Base-by-base conservation (phyloP, 2,113 vertebrate species). In the Lycaon pictus region DNA sequence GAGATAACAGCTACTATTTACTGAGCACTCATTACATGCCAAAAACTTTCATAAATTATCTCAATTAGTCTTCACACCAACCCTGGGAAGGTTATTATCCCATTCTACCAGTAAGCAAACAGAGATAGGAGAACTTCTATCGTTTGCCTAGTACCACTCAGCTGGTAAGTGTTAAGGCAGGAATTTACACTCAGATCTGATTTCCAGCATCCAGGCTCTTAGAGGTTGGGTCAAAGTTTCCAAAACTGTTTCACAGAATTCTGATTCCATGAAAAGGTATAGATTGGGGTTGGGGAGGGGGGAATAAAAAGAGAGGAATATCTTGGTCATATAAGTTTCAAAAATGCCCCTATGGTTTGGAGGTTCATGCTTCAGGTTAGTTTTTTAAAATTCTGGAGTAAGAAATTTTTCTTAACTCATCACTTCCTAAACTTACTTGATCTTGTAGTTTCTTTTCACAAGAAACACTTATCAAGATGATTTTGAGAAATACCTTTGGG, bases 381-480 rank as follows among this genome's bases (percentile, higher is more conserved):
- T 53, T 92, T 83, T 88, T 69, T 81, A 29, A 56, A 82, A 15
- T 83, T 87, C n/a, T 25, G 51, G n/a, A 55, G 6, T 79, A 94
- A 83, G 56, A 88, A 37, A 72, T 67, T 67, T 87, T 85, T 72
- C 43, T 96, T 83, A 72, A 20, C 17, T 60, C 7, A 43, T 53
- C 20, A 62, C 63, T 90, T 96, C 55, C 94, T 80, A 80, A 67
- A 63, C 11, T 60, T 90, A 48, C 13, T 92, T 88, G n/a, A 83
- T 58, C 65, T 90, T 87, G 16, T 43, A 93, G 23, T 55, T 92
- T n/a, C 32, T 93, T 96, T 93, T 65, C n/a, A 87, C 29, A 84
- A 95, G 37, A 97, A 97, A 92, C 71, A 91, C 6, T 53, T 80
- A 80, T 35, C 10, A 91, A 91, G 43, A 48, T 84, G 76, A 79